Evolutionary conservation across 2,113 vertebrate genomes (phyloP).

Genomic region (Dascyllus trimaculatus): DNA sequence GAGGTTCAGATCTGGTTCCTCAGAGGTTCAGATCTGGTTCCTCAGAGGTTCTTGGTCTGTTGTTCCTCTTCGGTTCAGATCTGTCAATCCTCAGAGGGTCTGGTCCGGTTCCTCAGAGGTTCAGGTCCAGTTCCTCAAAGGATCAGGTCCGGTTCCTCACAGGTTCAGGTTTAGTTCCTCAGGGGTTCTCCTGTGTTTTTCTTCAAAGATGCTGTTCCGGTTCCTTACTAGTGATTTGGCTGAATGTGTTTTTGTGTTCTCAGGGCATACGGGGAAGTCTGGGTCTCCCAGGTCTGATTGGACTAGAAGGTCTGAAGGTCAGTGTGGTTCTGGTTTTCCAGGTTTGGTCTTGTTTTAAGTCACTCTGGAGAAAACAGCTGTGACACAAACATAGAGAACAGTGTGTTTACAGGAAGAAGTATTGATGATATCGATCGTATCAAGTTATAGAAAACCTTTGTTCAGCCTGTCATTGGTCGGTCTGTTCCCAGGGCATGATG

Average conservation of each 20-base stretch:
- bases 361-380: background rate
- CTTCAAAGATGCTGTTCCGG: background rate
- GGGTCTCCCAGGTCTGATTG: conserved; percentile 82
- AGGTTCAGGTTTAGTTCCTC: background rate
- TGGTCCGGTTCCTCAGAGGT: no score
- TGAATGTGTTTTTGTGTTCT: conserved; percentile 27
- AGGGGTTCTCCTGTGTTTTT: background rate
- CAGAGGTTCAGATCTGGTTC: no score
- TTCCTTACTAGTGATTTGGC: background rate
- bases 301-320: conserved; percentile 78
- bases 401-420: no score
- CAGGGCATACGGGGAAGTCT: conserved; percentile 71
- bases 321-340: conserved; percentile 10
- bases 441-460: background rate
- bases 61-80: no score
- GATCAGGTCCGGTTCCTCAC: background rate
- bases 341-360: background rate
- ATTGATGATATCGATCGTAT: background rate
- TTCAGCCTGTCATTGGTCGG: background rate
- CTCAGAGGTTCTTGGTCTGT: no score
- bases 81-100: no score
- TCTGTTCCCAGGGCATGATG: conserved; percentile 66
- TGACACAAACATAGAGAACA: background rate
- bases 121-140: no score
- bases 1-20: no score